Percentiles rank a stretch among this genome's conserved stretches.
Conservation (phyloP, 1,140 invertebrate genomes). For the Danaus plexippus region DNA sequence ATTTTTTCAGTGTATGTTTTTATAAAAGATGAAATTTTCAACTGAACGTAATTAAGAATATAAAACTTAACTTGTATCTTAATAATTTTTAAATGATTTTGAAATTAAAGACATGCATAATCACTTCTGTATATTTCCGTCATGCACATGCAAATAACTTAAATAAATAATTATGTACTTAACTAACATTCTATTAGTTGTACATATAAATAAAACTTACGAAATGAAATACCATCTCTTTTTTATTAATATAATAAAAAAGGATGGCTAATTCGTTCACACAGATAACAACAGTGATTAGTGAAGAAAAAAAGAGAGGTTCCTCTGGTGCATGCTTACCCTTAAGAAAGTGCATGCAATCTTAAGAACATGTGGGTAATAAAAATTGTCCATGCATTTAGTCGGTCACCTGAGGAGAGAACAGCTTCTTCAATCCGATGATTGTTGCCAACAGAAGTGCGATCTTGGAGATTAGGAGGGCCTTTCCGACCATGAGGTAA, state of each 20-base stretch:
- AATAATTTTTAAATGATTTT: no score
- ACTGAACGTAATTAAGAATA: no score
- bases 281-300: conserved; percentile 1
- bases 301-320: conserved; percentile 12
- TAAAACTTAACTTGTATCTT: no score
- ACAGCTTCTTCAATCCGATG: conserved; percentile 86
- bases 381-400: conserved; percentile 26
- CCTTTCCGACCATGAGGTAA: conserved; percentile 86
- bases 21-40: no score
- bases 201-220: conserved; percentile 3
- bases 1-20: no score
- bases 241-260: conserved; percentile 24
- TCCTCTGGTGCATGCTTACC: conserved; percentile 9
- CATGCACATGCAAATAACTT: conserved; percentile 9
- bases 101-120: no score
- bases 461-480: conserved; percentile 85
- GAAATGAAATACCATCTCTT: conserved; percentile 1
- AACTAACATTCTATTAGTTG: conserved; percentile 4
- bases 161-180: neutral
- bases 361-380: neutral
- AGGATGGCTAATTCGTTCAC: conserved; percentile 4
- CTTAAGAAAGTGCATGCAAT: conserved; percentile 15
- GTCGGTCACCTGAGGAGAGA: conserved; percentile 75
- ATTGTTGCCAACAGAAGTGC: conserved; percentile 83
- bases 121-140: no score